phyloP scores from a whole-genome alignment of 2,113 vertebrate species.

The Odontophorus gujanensis region DNA sequence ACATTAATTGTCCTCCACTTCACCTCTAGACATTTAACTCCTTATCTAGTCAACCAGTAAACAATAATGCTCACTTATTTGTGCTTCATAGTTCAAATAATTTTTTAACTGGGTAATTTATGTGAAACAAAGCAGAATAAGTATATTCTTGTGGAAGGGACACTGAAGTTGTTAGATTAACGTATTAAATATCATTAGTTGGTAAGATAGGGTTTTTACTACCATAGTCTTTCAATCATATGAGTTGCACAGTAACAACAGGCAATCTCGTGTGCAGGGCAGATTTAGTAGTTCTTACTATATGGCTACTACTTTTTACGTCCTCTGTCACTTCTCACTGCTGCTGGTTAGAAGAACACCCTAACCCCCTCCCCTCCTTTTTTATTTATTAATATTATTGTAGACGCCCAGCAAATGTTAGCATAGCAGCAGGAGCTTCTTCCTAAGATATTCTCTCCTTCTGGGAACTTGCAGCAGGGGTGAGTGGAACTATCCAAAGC shows the following conservation, averaged over 20 bases:
- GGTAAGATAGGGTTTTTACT: neutral
- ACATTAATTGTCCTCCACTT: constrained; percentile 77
- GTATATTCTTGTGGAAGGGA: neutral
- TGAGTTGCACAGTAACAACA: neutral
- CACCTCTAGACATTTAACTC: constrained; percentile 77
- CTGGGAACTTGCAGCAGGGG: fast-evolving
- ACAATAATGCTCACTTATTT: constrained; percentile 65
- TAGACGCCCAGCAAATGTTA: neutral
- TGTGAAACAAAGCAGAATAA: constrained; percentile 60
- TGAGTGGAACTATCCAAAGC: neutral
- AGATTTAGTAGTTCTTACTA: neutral
- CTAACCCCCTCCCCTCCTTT: too few species aligned
- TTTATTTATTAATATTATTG: neutral
- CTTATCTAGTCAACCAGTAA: constrained; percentile 75
- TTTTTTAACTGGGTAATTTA: constrained; percentile 58
- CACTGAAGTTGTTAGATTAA: constrained; percentile 30
- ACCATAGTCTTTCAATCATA: neutral
- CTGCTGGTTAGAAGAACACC: neutral
- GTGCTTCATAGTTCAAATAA: constrained; percentile 58
- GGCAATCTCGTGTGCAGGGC: neutral
- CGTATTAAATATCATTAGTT: constrained; percentile 11
- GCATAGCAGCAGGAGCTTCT: neutral
- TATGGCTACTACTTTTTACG: neutral
- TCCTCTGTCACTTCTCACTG: fast-evolving
- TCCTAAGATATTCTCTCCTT: neutral